Evolutionary conservation across 2,797 vertebrate genomes (phyloP).

Genomic region (Nyctibius grandis): DNA sequence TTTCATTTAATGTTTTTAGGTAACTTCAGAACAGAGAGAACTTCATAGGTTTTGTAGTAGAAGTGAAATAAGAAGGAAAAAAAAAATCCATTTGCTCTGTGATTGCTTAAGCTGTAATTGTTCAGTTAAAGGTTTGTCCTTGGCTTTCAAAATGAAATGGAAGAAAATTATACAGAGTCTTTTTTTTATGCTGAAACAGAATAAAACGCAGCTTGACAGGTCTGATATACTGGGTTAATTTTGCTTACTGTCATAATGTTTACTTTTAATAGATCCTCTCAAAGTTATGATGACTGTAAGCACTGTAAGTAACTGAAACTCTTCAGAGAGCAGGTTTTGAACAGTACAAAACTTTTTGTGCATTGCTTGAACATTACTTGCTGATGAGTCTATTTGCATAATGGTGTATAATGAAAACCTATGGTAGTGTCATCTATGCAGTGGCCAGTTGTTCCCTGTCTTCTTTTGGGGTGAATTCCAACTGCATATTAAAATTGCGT

Average conservation of each 20-base stretch:
- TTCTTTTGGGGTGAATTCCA: not conserved
- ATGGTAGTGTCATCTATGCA: not conserved
- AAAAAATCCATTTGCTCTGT: not conserved
- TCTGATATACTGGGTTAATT: slow-evolving; percentile 24
- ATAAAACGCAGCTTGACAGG: not conserved
- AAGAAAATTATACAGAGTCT: not conserved
- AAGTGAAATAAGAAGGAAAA: not conserved
- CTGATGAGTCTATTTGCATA: not conserved
- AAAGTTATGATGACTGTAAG: not conserved
- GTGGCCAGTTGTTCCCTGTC: not conserved
- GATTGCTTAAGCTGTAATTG: not conserved
- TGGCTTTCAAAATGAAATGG: not conserved
- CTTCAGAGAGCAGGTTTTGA: not conserved
- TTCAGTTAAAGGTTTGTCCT: not conserved
- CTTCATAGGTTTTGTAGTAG: not conserved
- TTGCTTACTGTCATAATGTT: not conserved
- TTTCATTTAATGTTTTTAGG: not conserved
- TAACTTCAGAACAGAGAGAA: not conserved
- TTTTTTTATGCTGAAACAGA: not conserved
- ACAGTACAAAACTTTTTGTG: not conserved
- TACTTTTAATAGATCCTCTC: not conserved
- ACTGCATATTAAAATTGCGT: not conserved
- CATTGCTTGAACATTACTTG: not conserved
- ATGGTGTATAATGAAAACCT: not conserved
- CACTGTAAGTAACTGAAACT: not conserved